phyloP scores from a whole-genome alignment of 1,140 invertebrate genomes.

The Lethocerus indicus region DNA sequence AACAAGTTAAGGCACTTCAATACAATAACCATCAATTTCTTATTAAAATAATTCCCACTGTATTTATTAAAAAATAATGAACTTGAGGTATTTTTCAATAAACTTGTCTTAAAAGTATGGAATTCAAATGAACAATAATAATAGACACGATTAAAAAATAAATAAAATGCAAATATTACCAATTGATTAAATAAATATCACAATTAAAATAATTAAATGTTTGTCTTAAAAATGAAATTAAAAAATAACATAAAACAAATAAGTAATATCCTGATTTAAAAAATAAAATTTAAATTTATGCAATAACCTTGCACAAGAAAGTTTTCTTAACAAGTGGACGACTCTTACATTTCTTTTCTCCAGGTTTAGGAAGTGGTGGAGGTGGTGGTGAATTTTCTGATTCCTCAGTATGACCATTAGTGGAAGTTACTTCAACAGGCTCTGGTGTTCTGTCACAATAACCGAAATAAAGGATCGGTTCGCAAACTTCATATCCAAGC shows the following conservation, averaged over 20 bases:
- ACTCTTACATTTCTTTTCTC: background rate
- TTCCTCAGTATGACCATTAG: background rate
- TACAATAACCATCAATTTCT: too few species aligned
- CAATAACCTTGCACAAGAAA: constrained; percentile 8
- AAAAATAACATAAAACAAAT: background rate
- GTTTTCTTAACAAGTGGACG: constrained; percentile 7
- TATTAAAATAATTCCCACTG: too few species aligned
- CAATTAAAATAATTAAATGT: background rate
- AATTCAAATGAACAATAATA: background rate
- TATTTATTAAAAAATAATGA: too few species aligned
- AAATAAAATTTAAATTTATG: background rate
- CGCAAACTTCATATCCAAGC: constrained; percentile 21
- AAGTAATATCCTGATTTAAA: background rate
- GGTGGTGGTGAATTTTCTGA: constrained; percentile 9
- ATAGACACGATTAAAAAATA: background rate
- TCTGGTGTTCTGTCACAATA: background rate
- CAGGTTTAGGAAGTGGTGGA: constrained; percentile 9
- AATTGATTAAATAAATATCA: background rate
- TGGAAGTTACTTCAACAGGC: background rate
- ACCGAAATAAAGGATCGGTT: constrained; percentile 21
- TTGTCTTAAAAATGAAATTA: background rate
- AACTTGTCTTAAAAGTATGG: background rate
- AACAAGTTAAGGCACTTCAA: too few species aligned
- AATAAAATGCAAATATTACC: too few species aligned
- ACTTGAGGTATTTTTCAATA: background rate